Evolutionary conservation across 2,113 vertebrate species (phyloP).

Genomic region (Amphiprion percula): DNA sequence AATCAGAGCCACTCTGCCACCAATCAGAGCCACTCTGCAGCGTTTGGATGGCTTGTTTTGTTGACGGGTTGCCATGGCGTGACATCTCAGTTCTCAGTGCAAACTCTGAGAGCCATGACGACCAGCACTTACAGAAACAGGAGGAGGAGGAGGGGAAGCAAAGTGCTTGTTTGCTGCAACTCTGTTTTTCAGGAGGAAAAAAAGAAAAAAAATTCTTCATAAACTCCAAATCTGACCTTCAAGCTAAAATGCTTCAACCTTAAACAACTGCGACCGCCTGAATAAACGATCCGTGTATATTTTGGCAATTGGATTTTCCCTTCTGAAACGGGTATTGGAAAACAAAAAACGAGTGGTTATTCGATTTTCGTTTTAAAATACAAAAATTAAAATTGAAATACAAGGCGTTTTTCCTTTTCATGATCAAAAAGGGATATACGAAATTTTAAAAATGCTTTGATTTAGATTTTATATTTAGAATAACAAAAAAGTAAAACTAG

Average conservation of each 20-base stretch:
- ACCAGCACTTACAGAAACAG: constrained; percentile 25
- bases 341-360: no score
- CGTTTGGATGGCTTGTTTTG: constrained; percentile 70
- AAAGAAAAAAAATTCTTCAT: not conserved
- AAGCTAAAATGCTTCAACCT: constrained; percentile 20
- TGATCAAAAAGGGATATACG: no score
- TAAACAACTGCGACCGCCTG: constrained; percentile 1
- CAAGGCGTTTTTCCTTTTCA: no score
- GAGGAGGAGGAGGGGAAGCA: not conserved
- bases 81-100: constrained; percentile 20
- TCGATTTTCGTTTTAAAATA: no score
- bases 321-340: no score
- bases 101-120: constrained; percentile 26
- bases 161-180: constrained; percentile 30
- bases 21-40: constrained; percentile 62
- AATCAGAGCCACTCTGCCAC: constrained; percentile 57
- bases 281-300: not conserved
- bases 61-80: constrained; percentile 81
- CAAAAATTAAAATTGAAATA: no score
- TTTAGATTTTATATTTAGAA: no score
- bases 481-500: no score
- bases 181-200: not conserved
- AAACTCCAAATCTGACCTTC: constrained; percentile 31
- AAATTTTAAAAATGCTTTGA: no score
- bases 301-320: no score